Percentiles rank a stretch among this genome's conserved stretches.
phyloP scores from a whole-genome alignment of 2,797 vertebrate genomes.

The Vespertilio murinus region DNA sequence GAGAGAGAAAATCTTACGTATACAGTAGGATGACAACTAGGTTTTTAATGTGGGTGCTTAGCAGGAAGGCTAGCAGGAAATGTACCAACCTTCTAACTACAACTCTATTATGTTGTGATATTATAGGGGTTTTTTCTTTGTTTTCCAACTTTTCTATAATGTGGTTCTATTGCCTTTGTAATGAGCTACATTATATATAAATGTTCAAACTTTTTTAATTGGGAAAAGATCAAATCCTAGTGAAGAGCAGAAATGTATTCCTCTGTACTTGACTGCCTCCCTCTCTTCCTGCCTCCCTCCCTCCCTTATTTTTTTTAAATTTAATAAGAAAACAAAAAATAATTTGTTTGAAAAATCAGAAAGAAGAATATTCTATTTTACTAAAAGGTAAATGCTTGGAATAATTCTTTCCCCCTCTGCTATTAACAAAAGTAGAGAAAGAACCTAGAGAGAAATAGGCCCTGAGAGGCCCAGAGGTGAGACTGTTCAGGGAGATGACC shows the following conservation, averaged over 20 bases:
- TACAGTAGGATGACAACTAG: neutral
- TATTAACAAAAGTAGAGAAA: neutral
- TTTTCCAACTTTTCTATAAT: conserved; percentile 17
- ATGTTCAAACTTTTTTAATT: neutral
- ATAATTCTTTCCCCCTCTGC: conserved; percentile 30
- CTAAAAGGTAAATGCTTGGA: neutral
- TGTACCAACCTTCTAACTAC: neutral
- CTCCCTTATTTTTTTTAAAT: neutral
- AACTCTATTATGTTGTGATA: neutral
- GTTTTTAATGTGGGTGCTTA: neutral
- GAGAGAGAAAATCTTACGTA: neutral
- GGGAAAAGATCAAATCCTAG: neutral
- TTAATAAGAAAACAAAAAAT: neutral
- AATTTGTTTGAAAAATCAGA: neutral
- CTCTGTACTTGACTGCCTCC: neutral
- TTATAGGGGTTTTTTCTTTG: neutral
- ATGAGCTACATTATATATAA: neutral
- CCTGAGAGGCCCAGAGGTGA: neutral
- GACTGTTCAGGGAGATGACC: neutral
- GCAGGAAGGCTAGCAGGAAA: conserved; percentile 20
- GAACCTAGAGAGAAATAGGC: neutral
- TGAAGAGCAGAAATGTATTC: neutral
- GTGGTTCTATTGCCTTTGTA: neutral
- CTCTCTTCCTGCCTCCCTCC: neutral
- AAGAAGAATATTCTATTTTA: neutral